phyloP scores from a whole-genome alignment of 2,888 invertebrate genomes.

The Belgica antarctica region DNA sequence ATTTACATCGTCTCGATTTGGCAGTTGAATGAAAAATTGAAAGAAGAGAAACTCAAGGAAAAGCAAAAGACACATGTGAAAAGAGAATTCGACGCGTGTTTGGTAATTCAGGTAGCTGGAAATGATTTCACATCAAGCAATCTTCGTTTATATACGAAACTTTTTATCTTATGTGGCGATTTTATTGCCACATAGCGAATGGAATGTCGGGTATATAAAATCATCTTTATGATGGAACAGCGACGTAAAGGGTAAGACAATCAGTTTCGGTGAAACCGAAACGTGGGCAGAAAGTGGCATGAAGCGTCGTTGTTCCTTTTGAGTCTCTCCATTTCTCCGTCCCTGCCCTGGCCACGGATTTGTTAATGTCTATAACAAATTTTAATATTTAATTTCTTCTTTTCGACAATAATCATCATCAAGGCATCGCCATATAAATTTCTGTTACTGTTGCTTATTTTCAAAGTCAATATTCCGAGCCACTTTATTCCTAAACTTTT shows the following conservation, averaged over 20 bases:
- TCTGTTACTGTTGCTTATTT: too few species aligned
- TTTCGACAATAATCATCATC: constrained; percentile 25
- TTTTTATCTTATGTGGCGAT: constrained; percentile 30
- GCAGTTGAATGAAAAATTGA: constrained; percentile 34
- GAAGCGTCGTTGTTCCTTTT: too few species aligned
- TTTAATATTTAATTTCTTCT: neutral
- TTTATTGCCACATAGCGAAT: constrained; percentile 41
- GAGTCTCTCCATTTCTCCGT: neutral
- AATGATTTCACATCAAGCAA: constrained; percentile 36
- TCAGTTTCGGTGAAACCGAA: constrained; percentile 21
- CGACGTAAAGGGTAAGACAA: constrained; percentile 35
- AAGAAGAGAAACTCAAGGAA: constrained; percentile 3
- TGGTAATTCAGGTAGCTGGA: constrained; percentile 51
- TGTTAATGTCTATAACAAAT: constrained; percentile 19
- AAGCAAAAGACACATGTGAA: constrained; percentile 28
- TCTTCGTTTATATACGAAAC: constrained; percentile 20
- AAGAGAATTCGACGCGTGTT: constrained; percentile 51
- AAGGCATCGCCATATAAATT: constrained; percentile 34
- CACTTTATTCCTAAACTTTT: neutral
- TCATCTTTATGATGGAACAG: constrained; percentile 38
- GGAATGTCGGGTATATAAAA: constrained; percentile 41
- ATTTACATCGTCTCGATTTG: constrained; percentile 26
- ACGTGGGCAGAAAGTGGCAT: constrained; percentile 18
- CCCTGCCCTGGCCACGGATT: neutral
- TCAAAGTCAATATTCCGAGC: constrained; percentile 13